These are phyloP conservation scores for Rhyacichthys aspro DNA, from an alignment of 2,797 vertebrate genomes.

Conservation along the genomic window DNA sequence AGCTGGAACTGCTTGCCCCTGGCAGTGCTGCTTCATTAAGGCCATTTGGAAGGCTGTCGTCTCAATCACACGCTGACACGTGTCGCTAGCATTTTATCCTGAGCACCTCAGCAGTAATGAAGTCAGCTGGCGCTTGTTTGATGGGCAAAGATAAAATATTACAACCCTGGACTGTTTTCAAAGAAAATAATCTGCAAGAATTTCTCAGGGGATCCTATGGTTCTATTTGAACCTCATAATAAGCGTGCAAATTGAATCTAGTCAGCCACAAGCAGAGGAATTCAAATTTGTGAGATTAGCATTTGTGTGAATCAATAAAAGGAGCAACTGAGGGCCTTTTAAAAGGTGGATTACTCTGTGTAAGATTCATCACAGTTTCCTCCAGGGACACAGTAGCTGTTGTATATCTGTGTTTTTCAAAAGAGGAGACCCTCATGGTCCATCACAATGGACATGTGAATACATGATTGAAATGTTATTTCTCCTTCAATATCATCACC, in stretches of 20 bases:
- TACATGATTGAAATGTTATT: constrained; percentile 45
- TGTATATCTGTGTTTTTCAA: constrained; percentile 11
- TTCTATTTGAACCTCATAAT: constrained; percentile 43
- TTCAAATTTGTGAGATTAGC: constrained; percentile 44
- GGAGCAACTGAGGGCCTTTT: constrained; percentile 30
- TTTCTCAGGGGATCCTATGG: constrained; percentile 32
- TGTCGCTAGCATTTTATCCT: constrained; percentile 28
- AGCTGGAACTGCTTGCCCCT: constrained; percentile 31
- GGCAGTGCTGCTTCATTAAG: constrained; percentile 46
- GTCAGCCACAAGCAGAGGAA: constrained; percentile 29
- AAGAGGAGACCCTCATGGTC: constrained; percentile 17
- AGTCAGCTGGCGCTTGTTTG: constrained; percentile 28
- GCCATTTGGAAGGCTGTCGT: constrained; percentile 35
- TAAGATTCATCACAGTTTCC: constrained; percentile 36
- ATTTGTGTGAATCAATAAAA: constrained; percentile 54
- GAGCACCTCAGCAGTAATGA: constrained; percentile 15
- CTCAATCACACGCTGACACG: constrained; percentile 24
- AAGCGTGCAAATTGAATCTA: constrained; percentile 44
- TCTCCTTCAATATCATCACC: constrained; percentile 48
- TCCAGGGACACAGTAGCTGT: constrained; percentile 11
- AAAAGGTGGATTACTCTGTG: constrained; percentile 33
- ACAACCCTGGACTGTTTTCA: constrained; percentile 25
- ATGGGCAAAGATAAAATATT: constrained; percentile 11
- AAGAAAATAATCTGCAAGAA: constrained; percentile 25
- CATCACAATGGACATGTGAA: constrained; percentile 9